Conservation (phyloP, 2,113 vertebrate genomes). For the Neolamprologus fasciatus region DNA sequence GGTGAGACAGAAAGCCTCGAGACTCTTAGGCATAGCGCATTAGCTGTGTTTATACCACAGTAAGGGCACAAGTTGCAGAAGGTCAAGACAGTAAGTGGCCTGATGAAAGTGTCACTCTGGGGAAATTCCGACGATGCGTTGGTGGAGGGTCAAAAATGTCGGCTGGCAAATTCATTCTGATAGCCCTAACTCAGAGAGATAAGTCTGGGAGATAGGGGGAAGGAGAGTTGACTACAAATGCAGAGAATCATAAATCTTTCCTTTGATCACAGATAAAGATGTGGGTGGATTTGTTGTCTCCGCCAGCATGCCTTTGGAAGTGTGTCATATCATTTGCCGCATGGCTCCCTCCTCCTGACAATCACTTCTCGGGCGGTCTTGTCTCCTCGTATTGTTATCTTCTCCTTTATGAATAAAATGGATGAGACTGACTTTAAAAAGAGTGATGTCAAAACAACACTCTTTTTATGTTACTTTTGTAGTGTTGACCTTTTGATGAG, state of each 20-base stretch:
- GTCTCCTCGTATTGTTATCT: conserved; percentile 24
- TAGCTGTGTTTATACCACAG: conserved; percentile 24
- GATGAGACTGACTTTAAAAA: neutral
- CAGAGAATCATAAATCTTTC: conserved; percentile 39
- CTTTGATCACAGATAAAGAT: conserved; percentile 54
- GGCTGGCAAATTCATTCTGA: conserved; percentile 41
- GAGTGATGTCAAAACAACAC: conserved; percentile 14
- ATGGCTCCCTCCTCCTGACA: conserved; percentile 38
- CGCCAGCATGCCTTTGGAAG: conserved; percentile 27
- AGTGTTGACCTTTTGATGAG: conserved; percentile 12
- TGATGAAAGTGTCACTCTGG: conserved; percentile 56
- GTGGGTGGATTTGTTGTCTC: conserved; percentile 48
- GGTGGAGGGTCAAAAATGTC: conserved; percentile 30
- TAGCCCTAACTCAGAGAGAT: conserved; percentile 32
- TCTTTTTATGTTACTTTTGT: conserved; percentile 14
- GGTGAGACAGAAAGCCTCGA: conserved; percentile 6
- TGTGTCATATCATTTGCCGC: conserved; percentile 41
- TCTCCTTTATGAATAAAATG: conserved; percentile 5
- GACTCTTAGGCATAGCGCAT: conserved; percentile 19
- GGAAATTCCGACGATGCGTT: conserved; percentile 39
- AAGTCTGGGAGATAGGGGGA: neutral
- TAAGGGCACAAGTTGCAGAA: conserved; percentile 36
- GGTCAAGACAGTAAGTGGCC: conserved; percentile 55
- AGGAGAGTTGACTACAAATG: conserved; percentile 14
- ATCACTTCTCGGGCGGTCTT: conserved; percentile 21